Evolutionary conservation across 2,888 invertebrate genomes (phyloP), one percentile per base, ranked within the genome.

Genomic region (Trichogramma dendrolimi): DNA sequence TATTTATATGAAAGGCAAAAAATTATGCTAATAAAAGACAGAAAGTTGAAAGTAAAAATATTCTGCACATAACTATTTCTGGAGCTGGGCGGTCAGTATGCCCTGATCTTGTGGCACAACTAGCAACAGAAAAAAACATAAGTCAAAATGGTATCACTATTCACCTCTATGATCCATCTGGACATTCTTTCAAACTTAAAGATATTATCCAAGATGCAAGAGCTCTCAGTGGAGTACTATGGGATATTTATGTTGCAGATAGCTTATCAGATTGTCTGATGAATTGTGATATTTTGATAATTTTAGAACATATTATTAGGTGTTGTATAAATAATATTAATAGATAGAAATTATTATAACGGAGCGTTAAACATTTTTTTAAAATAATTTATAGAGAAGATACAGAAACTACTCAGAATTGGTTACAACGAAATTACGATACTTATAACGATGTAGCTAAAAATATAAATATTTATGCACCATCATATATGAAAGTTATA

Each of bases 241-340:
- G 66, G 41, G 43, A 80, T 11, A 79, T 81, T 0, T 79, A 78
- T 73, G 74, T 79, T 60, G 75, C 82, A 8, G 73, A 79, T 2
- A 81, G 77, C 72, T 72, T 84, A 68, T 80, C 82, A 27, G 71
- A 80, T 27, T 83, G 81, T 14, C 73, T 86, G 4, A 75, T 79
- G 6, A 72, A 80, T 61, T 80, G 82, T 14, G 83, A 86, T 72
- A 71, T 85, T 61, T 70, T 86, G 7, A 82, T 86, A 57, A 71
- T 84, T 55, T 68, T 84, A 54, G 83, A 84, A 67, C 81, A 84
- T 72, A 77, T 70, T 54, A 57, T 53, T n/a, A 71, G 69, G 75
- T 75, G 68, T 43, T 44, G 27, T 42, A 11, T 38, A 44, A 50
- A 57, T 49, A 27, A 14, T 42, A 14, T 50, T 47, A 41, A 14